These are phyloP conservation scores for Brachymystax lenok DNA, from an alignment of 2,797 vertebrate species.

Conservation along the genomic window DNA sequence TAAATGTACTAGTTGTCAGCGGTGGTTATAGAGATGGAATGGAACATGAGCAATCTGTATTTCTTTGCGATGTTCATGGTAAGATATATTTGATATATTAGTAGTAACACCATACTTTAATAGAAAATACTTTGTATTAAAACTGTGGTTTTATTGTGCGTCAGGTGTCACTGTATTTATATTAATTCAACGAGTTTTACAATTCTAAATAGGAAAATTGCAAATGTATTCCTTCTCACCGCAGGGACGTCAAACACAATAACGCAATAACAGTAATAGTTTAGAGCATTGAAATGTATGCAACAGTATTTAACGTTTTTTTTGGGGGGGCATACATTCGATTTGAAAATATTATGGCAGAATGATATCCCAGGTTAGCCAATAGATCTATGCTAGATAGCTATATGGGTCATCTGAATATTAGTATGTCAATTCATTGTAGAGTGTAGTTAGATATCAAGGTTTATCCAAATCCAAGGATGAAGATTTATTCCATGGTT, in stretches of 20 bases:
- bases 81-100: conserved; percentile 31
- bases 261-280: no score
- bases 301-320: no score
- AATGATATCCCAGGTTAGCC: no score
- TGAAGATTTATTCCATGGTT: neutral
- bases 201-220: neutral
- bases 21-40: conserved; percentile 80
- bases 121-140: neutral
- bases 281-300: no score
- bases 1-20: conserved; percentile 60
- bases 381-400: no score
- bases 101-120: fast-evolving
- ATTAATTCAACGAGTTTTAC: neutral
- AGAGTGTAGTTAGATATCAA: neutral
- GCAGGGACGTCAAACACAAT: no score
- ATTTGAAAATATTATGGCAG: no score
- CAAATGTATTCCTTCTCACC: no score
- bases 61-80: conserved; percentile 52
- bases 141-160: neutral
- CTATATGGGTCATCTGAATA: no score
- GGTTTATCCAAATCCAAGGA: neutral
- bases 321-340: no score
- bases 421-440: no score
- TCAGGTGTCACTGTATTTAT: conserved; percentile 11
- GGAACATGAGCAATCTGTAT: conserved; percentile 49